phyloP scores from a whole-genome alignment of 2,797 vertebrate genomes.

The Serranus cabrilla region DNA sequence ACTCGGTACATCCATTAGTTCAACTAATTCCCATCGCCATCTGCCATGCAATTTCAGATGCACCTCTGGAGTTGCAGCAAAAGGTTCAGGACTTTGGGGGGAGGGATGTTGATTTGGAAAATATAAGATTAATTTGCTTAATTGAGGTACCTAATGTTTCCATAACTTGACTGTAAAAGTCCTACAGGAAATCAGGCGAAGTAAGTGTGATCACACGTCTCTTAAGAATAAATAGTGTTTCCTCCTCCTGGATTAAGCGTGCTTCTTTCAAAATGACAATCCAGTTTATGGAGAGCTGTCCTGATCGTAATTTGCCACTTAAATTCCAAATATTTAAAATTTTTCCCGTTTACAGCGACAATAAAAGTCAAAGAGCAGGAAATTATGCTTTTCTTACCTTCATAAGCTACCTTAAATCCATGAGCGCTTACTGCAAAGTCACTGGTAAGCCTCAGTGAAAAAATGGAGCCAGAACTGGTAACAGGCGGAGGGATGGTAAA shows the following conservation, averaged over 20 bases:
- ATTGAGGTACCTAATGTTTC: conserved; percentile 71
- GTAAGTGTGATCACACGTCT: conserved; percentile 45
- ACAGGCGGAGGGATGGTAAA: conserved; percentile 97
- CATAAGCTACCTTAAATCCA: conserved; percentile 97
- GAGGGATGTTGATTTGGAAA: conserved; percentile 74
- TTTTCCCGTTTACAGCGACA: conserved; percentile 4
- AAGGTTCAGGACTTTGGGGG: conserved; percentile 71
- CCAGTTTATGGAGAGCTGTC: conserved; percentile 15
- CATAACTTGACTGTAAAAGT: conserved; percentile 64
- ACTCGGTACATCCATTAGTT: conserved; percentile 79
- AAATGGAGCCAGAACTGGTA: conserved; percentile 96
- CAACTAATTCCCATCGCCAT: conserved; percentile 82
- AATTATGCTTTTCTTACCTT: conserved; percentile 90
- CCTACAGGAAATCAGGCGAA: conserved; percentile 63
- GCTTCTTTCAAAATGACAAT: conserved; percentile 27
- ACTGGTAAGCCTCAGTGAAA: conserved; percentile 98
- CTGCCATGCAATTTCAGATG: conserved; percentile 78
- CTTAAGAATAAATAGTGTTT: conserved; percentile 34
- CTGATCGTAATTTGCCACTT: neutral
- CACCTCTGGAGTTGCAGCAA: conserved; percentile 78
- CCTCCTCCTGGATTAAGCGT: conserved; percentile 16
- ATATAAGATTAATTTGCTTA: conserved; percentile 76
- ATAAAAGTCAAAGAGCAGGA: conserved; percentile 31
- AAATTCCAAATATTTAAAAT: neutral
- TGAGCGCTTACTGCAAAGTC: conserved; percentile 99